phyloP scores from a whole-genome alignment of 2,888 invertebrate genomes.

The Chouioia cunea region DNA sequence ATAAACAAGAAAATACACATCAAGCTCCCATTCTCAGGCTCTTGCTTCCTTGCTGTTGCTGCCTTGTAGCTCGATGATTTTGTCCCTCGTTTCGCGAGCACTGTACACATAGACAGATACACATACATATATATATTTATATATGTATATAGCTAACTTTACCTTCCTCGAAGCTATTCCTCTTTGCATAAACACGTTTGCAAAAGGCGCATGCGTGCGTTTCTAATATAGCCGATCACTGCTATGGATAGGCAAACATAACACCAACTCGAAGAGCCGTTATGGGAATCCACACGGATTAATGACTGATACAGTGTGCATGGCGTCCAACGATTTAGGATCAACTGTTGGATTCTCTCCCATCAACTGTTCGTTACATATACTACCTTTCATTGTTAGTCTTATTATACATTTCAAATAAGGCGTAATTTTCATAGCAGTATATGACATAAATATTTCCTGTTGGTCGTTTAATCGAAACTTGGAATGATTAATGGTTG shows the following conservation, averaged over 20 bases:
- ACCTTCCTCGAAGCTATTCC: neutral
- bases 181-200: constrained; percentile 56
- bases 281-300: constrained; percentile 18
- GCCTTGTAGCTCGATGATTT: constrained; percentile 6
- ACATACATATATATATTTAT: too few species aligned
- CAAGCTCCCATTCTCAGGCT: constrained; percentile 36
- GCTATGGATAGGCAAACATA: neutral
- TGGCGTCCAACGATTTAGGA: neutral
- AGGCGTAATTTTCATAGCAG: neutral
- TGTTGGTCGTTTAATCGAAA: too few species aligned
- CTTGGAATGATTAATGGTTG: too few species aligned
- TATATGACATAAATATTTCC: neutral
- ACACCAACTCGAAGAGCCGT: neutral
- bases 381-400: neutral
- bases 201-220: constrained; percentile 50
- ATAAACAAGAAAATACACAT: constrained; percentile 4
- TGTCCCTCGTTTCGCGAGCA: constrained; percentile 6
- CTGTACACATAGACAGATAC: neutral
- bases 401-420: neutral
- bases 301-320: neutral
- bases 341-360: too few species aligned
- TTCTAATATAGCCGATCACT: constrained; percentile 14
- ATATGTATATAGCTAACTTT: constrained; percentile 25
- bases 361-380: too few species aligned
- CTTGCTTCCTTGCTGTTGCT: neutral